Percentiles rank a stretch among this genome's conserved stretches.
These are phyloP conservation scores for Puma concolor DNA, from an alignment of 2,113 vertebrate genomes.

Conservation along the genomic window DNA sequence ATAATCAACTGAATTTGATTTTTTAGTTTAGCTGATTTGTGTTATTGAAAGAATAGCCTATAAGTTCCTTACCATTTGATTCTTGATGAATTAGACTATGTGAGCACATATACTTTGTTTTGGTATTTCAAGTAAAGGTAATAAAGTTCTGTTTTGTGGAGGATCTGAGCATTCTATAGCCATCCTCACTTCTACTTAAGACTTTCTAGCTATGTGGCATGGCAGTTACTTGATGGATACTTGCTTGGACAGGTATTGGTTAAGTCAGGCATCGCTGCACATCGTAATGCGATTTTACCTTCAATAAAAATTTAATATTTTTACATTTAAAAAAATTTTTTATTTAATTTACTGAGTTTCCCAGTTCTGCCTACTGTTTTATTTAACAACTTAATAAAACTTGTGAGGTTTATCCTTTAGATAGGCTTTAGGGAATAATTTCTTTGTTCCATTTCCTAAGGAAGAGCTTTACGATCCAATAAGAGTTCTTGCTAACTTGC, in stretches of 20 bases:
- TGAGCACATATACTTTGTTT: background rate
- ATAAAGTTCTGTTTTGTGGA: background rate
- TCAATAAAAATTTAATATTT: slow-evolving; percentile 64
- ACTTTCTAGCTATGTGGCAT: rapidly evolving
- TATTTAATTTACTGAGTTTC: slow-evolving; percentile 59
- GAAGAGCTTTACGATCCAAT: slow-evolving; percentile 59
- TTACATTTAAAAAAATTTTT: slow-evolving; percentile 61
- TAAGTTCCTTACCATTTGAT: background rate
- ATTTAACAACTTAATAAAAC: slow-evolving; percentile 75
- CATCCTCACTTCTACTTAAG: background rate
- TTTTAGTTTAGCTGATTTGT: background rate
- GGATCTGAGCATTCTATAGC: background rate
- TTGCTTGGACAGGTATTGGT: background rate
- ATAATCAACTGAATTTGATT: background rate
- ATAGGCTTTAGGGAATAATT: slow-evolving; percentile 68
- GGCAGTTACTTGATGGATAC: background rate
- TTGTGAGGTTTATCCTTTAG: slow-evolving; percentile 41
- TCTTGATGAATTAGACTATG: background rate
- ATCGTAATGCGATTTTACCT: slow-evolving; percentile 38
- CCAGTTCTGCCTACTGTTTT: slow-evolving; percentile 70
- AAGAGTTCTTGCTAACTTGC: slow-evolving; percentile 67
- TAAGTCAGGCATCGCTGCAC: background rate
- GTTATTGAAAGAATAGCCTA: background rate
- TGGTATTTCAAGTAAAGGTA: background rate
- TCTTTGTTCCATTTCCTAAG: slow-evolving; percentile 66